Evolutionary conservation across 2,113 vertebrate genomes (phyloP), one percentile per base, ranked within the genome.

Genomic region (Barnardius zonarius): DNA sequence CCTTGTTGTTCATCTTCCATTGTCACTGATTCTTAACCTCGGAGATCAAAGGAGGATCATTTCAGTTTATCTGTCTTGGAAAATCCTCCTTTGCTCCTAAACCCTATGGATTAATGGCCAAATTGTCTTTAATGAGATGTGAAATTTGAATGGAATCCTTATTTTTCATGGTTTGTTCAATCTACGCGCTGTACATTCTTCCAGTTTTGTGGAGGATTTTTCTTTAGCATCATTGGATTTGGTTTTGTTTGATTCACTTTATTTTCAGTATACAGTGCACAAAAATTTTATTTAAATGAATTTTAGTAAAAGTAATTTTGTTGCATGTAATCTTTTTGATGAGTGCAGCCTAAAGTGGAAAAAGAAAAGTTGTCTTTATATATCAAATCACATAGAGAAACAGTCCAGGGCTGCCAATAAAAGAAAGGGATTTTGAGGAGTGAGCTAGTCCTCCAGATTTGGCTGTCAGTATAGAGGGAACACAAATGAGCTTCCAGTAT

Each of bases 31-130:
- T 98, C 98, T 98, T 98, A 99, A 99, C 98, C 98, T 98, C 97
- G 18, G 96, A 99, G 99, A 99, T 99, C 99, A 99, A 99, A 99
- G 99, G 93, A 89, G 98, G 97, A 98, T 99, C 98, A 98, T 98
- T 99, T 98, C 98, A 98, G 98, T 99, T 99, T 99, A 99, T 99
- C 99, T 99, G 98, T 98, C 98, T 98, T 98, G 98, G 98, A 99
- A 99, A 99, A 98, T 97, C 97, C 98, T 97, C 75, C 97, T 97
- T 97, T 98, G 94, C 97, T 96, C 86, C 92, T 88, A 96, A 98
- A 97, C 93, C 78, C 55, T 96, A 91, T 97, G 96, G 95, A 98
- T 97, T 98, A 97, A 97, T 97, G 97, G 81, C 80, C 85, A 94
- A 96, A 97, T 96, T 98, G 96, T 91, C 95, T 94, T 95, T 96